phyloP scores from a whole-genome alignment of 1,140 invertebrate species.

The Leptinotarsa texana region DNA sequence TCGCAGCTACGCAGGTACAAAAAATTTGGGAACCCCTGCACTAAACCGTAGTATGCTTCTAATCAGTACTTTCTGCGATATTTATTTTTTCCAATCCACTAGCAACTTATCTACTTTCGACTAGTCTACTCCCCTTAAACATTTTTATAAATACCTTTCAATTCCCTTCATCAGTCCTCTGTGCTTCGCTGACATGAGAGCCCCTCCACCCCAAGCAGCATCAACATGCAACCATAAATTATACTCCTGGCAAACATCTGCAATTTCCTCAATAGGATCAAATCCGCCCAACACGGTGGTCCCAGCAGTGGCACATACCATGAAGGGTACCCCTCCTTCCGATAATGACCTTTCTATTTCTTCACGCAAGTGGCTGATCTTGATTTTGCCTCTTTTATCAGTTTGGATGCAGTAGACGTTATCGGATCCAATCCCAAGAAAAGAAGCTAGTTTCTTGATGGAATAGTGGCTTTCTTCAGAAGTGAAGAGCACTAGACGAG shows the following conservation, averaged over 20 bases:
- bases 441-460: slow-evolving; percentile 80
- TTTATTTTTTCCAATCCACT: too few species aligned
- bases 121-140: too few species aligned
- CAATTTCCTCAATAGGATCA: slow-evolving; percentile 83
- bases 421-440: slow-evolving; percentile 76
- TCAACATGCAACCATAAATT: slow-evolving; percentile 95
- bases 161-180: slow-evolving; percentile 77
- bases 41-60: too few species aligned
- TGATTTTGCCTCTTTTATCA: slow-evolving; percentile 80
- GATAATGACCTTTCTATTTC: slow-evolving; percentile 70
- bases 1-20: too few species aligned
- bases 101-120: too few species aligned
- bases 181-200: slow-evolving; percentile 81
- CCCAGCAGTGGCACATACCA: slow-evolving; percentile 90
- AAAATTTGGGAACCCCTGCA: too few species aligned
- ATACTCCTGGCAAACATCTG: slow-evolving; percentile 80
- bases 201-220: slow-evolving; percentile 91
- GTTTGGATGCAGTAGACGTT: slow-evolving; percentile 77
- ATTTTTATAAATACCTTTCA: slow-evolving; percentile 61
- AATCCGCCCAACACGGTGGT: slow-evolving; percentile 85
- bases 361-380: slow-evolving; percentile 68
- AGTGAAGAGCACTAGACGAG: slow-evolving; percentile 76
- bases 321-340: slow-evolving; percentile 75
- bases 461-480: slow-evolving; percentile 95
- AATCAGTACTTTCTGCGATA: too few species aligned